Evolutionary conservation across 2,113 vertebrate genomes (phyloP).

Genomic region (Fulica atra): DNA sequence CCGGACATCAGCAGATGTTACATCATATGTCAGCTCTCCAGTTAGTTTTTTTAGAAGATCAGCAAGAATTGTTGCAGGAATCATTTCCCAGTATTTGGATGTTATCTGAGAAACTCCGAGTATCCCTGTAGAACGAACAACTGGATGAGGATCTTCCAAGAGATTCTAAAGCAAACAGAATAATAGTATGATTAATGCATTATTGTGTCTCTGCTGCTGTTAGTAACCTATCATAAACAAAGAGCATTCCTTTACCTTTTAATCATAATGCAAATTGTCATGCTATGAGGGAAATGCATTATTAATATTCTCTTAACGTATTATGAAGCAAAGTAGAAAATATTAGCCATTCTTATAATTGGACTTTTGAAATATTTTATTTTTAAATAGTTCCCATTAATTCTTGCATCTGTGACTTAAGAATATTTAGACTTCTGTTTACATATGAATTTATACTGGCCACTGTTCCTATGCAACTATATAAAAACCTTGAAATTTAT

Average conservation of each 20-base stretch:
- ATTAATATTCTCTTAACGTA: not conserved
- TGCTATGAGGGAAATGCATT: not conserved
- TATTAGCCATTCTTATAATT: not conserved
- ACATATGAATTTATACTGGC: not conserved
- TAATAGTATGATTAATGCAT: not conserved
- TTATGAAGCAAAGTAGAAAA: not conserved
- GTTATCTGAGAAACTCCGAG: conserved; percentile 90
- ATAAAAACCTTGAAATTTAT: not conserved
- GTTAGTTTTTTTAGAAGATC: conserved; percentile 89
- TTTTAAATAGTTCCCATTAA: not conserved
- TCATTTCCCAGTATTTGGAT: conserved; percentile 91
- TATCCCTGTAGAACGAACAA: conserved; percentile 86
- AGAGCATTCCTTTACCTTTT: not conserved
- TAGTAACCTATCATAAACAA: not conserved
- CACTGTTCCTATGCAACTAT: not conserved
- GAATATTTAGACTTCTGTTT: not conserved
- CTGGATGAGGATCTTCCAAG: conserved; percentile 87
- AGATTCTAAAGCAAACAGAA: conserved; percentile 77
- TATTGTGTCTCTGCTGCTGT: not conserved
- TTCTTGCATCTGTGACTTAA: not conserved
- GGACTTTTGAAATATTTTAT: not conserved
- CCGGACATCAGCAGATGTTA: conserved; percentile 88
- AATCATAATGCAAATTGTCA: not conserved
- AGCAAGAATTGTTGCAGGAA: conserved; percentile 84
- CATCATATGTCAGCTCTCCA: conserved; percentile 81